Evolutionary conservation across 2,888 invertebrate genomes (phyloP), one percentile per base, ranked within the genome.

Genomic region (Dynastes maya): DNA sequence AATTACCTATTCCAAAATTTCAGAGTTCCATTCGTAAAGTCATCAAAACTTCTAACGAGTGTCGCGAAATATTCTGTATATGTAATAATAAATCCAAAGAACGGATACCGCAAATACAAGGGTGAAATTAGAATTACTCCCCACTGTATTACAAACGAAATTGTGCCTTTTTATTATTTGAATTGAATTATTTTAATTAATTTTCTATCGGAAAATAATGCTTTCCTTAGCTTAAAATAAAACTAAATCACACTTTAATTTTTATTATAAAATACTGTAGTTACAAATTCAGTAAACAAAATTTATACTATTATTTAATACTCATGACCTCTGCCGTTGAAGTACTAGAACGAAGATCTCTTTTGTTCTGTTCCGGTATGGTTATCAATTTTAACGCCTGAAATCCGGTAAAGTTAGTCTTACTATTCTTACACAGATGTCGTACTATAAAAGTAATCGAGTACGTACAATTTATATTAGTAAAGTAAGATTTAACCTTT

Each of bases 311-410:
- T 58, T 55, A 74, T 11, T 74, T 74, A 49, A 74, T 58, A 61
- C 72, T 74, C 11, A 58, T 58, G 72, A 74, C 72, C 55, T 74
- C 72, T 74, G 72, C 72, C 13, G 72, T 61, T 49, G 72, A 74
- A 55, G 45, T 45, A 45, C 49, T 45, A 3, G 72, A 74, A 61
- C 58, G 72, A 74, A 74, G 45, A 53, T 79, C 79, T 13, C 79
- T 76, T 71, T 63, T 76, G 32, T 27, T 70, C 11, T 67, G 70
- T 11, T 76, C 79, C 29, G 45, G 29, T 0, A 37, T 16, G 53
- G 71, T 29, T 49, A 79, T 71, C 22, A 63, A 37, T 51, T 68
- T 76, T 51, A 79, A 55, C 27, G 70, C 70, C 76, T 76, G 63
- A 29, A 78, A 74, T 13, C 29, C 9, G 22, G 22, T n/a, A 8